Base-by-base conservation (phyloP, 2,113 vertebrate species). In the Orientallactaga bullata region DNA sequence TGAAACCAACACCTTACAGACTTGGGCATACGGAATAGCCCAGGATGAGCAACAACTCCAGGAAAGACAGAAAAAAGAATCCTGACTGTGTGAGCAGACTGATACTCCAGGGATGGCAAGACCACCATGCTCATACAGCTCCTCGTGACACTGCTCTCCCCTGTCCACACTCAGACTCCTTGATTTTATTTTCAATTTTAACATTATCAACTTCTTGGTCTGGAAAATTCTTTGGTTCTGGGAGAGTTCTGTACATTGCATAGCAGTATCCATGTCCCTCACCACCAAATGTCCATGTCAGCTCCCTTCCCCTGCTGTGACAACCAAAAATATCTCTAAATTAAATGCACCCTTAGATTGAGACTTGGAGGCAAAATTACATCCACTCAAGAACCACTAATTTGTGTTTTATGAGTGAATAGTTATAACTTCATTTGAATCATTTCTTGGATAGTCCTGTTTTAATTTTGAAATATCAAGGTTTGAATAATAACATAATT, bases 381-480 rank as follows among this genome's bases (percentile, higher is more conserved):
- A 11, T 3, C 32, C 65, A 13, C 10, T 2, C 11, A 58, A 21
- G 63, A 85, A 85, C 55, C 55, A 39, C 12, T 12, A 18, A 7
- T 7, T 60, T 3, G n/a, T 74, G 51, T 10, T n/a, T 74, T 23
- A 28, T 58, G 12, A 77, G 28, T 87, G 51, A 63, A 15, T 4
- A 77, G 23, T 18, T 91, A 20, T 69, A 77, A 74, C 82, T 63
- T 26, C 18, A 74, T 63, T 10, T 51, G 20, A 18, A 47, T 35
- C 9, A 30, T 32, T 82, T 86, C 86, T 93, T 88, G 58, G 37
- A 0, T 47, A 32, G 17, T 78, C 90, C 60, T 76, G 5, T 58
- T 93, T 42, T 88, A 81, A 65, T 42, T 58, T n/a, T 72, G 58
- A 95, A 81, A 32, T 60, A 42, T 5, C 8, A 85, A 60, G 42